Conservation (phyloP, 2,888 invertebrate genomes). For the Dorcus hopei region DNA sequence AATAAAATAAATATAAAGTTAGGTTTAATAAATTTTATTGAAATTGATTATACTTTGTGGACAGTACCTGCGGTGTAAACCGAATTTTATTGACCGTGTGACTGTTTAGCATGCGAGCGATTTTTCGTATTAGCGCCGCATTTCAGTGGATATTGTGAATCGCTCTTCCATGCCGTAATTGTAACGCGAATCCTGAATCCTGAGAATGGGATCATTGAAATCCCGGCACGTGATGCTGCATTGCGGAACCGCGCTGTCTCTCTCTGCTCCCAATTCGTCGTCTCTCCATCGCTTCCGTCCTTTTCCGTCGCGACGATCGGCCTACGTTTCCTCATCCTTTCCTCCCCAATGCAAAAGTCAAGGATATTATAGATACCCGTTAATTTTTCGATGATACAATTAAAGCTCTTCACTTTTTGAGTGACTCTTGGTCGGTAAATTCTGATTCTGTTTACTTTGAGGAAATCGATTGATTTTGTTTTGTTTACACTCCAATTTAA, state of each 20-base stretch:
- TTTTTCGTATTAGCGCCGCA: not conserved
- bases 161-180: not conserved
- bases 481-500: not conserved
- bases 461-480: too few relatives aligned
- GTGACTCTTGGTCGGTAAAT: too few relatives aligned
- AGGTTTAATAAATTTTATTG: too few relatives aligned
- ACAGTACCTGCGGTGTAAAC: too few relatives aligned
- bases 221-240: slow-evolving; percentile 28
- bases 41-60: not conserved
- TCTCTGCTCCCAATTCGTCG: slow-evolving; percentile 9
- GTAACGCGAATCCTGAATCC: slow-evolving; percentile 5
- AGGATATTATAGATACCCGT: not conserved
- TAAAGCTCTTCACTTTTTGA: too few relatives aligned
- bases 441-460: too few relatives aligned
- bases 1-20: too few relatives aligned
- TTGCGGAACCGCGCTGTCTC: slow-evolving; percentile 23
- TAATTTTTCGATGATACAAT: not conserved
- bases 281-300: slow-evolving; percentile 7
- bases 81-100: not conserved
- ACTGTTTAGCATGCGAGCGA: not conserved
- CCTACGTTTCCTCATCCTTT: not conserved
- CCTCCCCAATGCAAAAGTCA: not conserved
- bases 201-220: slow-evolving; percentile 20
- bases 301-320: not conserved
- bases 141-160: not conserved